These are phyloP conservation scores for Clanis bilineata DNA, from an alignment of 2,888 invertebrate species.

Conservation along the genomic window DNA sequence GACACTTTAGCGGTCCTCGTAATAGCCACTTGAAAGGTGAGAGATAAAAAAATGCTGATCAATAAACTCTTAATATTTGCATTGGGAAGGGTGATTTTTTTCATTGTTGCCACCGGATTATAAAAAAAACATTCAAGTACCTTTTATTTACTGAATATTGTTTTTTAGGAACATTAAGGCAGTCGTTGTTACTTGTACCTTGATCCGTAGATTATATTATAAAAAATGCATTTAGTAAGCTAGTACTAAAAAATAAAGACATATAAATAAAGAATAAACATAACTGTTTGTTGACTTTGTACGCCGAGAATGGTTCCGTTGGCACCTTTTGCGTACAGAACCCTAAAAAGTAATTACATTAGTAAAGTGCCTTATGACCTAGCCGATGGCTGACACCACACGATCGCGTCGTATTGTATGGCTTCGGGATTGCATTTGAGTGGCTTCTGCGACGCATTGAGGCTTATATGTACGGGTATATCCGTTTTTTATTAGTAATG, in stretches of 20 bases:
- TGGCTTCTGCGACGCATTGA: not conserved
- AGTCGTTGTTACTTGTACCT: no score
- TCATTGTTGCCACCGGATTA: not conserved
- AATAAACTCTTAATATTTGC: not conserved
- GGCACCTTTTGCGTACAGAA: no score
- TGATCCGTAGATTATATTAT: no score
- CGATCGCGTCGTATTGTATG: not conserved
- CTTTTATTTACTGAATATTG: not conserved
- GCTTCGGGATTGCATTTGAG: not conserved
- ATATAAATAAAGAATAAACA: no score
- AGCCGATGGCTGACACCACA: not conserved
- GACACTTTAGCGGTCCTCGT: constrained; percentile 2
- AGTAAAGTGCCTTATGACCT: not conserved
- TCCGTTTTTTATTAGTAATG: not conserved
- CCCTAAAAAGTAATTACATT: not conserved
- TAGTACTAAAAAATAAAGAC: no score
- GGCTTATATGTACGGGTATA: not conserved
- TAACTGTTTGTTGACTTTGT: no score
- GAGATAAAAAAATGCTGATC: constrained; percentile 9
- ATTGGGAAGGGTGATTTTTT: not conserved
- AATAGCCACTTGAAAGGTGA: not conserved
- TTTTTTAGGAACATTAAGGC: not conserved
- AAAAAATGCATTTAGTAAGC: no score
- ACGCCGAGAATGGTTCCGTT: no score
- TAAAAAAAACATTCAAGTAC: not conserved